These are phyloP conservation scores for Stichodactyla helianthus DNA, from an alignment of 64 coral and sea anemone species.

Conservation along the genomic window DNA sequence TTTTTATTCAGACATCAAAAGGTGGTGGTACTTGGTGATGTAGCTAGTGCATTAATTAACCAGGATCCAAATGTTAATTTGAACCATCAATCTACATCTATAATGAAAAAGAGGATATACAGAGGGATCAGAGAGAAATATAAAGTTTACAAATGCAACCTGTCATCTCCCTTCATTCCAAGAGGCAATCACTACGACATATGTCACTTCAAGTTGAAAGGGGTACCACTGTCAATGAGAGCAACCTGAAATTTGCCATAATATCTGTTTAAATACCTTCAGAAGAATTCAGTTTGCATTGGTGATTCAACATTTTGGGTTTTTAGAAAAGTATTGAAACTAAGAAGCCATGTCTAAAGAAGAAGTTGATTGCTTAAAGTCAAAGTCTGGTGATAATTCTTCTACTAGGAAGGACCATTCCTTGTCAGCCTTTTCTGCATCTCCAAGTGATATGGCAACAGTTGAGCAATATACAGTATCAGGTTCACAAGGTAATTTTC, in stretches of 20 bases:
- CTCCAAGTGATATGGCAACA: too few species aligned
- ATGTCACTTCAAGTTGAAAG: conserved; percentile 1
- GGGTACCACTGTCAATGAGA: not conserved
- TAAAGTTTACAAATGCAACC: not conserved
- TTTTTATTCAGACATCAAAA: too few species aligned
- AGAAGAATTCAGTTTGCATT: not conserved
- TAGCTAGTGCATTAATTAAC: too few species aligned
- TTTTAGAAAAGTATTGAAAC: not conserved
- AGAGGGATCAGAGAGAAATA: not conserved
- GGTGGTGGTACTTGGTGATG: too few species aligned
- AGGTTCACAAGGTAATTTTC: too few species aligned
- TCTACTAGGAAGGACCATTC: too few species aligned
- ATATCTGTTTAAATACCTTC: not conserved
- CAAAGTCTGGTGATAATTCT: too few species aligned
- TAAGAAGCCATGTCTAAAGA: not conserved
- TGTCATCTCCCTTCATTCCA: not conserved
- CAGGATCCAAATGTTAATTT: not conserved
- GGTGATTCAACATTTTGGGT: not conserved
- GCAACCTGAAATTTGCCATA: not conserved
- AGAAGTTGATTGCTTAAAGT: not conserved
- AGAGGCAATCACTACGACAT: not conserved
- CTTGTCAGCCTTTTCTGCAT: too few species aligned
- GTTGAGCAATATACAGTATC: too few species aligned
- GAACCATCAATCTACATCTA: not conserved
- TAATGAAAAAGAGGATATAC: not conserved